A percentile compares a stretch with the other conserved stretches of the same genome.
phyloP scores from a whole-genome alignment of 2,888 invertebrate species.

The Lasiommata megera region DNA sequence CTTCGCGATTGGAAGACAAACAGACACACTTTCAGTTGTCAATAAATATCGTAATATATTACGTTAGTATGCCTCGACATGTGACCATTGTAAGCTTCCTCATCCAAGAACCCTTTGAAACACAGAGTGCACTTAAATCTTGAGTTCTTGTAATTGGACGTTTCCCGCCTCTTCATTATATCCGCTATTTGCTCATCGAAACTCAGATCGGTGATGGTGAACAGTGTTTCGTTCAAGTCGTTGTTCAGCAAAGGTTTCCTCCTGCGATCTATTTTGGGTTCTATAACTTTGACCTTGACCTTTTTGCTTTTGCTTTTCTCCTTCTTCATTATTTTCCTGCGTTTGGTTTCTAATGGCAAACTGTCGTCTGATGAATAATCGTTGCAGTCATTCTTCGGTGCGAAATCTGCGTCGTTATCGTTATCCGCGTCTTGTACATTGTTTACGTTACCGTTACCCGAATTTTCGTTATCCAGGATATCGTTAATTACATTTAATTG shows the following conservation, averaged over 20 bases:
- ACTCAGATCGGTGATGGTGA: slow-evolving; percentile 57
- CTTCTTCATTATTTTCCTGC: slow-evolving; percentile 36
- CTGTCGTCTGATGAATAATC: slow-evolving; percentile 56
- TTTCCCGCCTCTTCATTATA: slow-evolving; percentile 60
- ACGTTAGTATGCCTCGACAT: slow-evolving; percentile 61
- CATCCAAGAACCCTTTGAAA: slow-evolving; percentile 65
- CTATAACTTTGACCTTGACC: slow-evolving; percentile 30
- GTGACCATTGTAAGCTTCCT: slow-evolving; percentile 63
- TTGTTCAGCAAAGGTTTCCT: slow-evolving; percentile 64
- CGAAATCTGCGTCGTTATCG: slow-evolving; percentile 31
- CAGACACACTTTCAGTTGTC: too few species aligned
- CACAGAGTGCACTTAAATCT: slow-evolving; percentile 63
- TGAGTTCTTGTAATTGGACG: slow-evolving; percentile 61
- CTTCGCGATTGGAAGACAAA: too few species aligned
- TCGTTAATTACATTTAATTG: background rate
- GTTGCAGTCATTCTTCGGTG: slow-evolving; percentile 22
- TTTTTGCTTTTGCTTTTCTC: slow-evolving; percentile 37
- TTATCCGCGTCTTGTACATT: slow-evolving; percentile 13
- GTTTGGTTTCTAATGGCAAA: slow-evolving; percentile 46
- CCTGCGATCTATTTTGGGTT: slow-evolving; percentile 60
- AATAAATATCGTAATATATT: too few species aligned
- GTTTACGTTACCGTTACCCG: background rate
- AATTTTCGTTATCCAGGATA: background rate
- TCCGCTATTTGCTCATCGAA: slow-evolving; percentile 65
- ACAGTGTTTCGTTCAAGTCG: slow-evolving; percentile 62